Evolutionary conservation across 2,888 invertebrate genomes (phyloP).

Genomic region (Watsonalla cultraria): DNA sequence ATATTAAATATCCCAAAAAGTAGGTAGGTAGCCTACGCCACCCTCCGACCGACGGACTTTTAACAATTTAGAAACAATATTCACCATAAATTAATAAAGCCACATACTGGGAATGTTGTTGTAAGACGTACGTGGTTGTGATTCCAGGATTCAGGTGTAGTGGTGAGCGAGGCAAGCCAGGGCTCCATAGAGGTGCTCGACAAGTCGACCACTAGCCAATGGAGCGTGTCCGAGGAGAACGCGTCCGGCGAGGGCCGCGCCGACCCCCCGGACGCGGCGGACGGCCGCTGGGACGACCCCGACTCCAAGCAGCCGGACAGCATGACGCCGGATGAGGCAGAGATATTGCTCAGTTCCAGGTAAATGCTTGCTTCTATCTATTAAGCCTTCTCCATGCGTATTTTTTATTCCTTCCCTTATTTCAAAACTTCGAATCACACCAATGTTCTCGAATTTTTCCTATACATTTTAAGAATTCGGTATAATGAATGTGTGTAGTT

Average conservation of each 20-base stretch:
- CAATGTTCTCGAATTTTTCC: no score
- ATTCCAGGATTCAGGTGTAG: constrained; percentile 71
- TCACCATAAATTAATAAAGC: no score
- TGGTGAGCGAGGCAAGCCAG: constrained; percentile 74
- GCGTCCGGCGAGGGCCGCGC: constrained; percentile 68
- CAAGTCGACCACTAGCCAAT: constrained; percentile 77
- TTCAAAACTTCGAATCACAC: no score
- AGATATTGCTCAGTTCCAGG: constrained; percentile 91
- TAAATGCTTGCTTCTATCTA: constrained; percentile 36
- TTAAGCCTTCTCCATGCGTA: not conserved
- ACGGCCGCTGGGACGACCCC: constrained; percentile 39
- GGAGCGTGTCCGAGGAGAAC: constrained; percentile 73
- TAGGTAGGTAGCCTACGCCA: not conserved
- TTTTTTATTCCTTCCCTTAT: constrained; percentile 5
- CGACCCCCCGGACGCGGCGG: constrained; percentile 28
- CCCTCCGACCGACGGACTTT: no score
- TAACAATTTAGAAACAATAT: no score
- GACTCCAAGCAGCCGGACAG: constrained; percentile 70
- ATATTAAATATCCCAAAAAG: not conserved
- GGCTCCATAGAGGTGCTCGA: constrained; percentile 78
- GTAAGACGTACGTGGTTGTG: not conserved
- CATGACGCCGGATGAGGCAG: constrained; percentile 92
- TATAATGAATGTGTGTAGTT: no score
- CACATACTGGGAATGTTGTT: no score
- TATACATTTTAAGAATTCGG: no score